Evolutionary conservation across 2,797 vertebrate genomes (phyloP).

Genomic region (Melanotaenia maccullochi): DNA sequence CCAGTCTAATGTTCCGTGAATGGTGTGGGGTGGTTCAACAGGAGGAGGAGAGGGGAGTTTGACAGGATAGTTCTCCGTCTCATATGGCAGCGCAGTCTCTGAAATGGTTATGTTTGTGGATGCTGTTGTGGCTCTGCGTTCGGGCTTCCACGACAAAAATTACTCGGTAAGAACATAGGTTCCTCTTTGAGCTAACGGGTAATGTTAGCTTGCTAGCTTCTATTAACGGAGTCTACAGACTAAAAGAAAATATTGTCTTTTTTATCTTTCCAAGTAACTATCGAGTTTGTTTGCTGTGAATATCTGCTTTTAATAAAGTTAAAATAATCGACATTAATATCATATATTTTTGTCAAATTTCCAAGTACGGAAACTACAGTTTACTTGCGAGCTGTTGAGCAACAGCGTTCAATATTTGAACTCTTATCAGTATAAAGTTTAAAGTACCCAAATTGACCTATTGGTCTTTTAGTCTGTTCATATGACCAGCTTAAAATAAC

Average conservation of each 20-base stretch:
- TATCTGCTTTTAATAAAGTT: neutral
- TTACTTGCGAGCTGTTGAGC: conserved; percentile 12
- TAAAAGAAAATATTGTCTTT: neutral
- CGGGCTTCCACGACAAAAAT: conserved; percentile 37
- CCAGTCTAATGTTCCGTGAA: neutral
- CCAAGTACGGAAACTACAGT: neutral
- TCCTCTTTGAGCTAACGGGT: conserved; percentile 4
- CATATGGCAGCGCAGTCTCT: conserved; percentile 68
- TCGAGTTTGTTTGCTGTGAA: fast-evolving
- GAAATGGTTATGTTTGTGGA: conserved; percentile 44
- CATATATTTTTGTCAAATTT: neutral
- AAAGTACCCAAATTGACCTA: conserved; percentile 1
- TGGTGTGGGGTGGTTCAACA: conserved; percentile 17
- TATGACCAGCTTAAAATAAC: neutral
- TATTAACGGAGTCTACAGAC: conserved; percentile 5
- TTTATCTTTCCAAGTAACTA: too few species aligned
- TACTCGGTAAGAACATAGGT: conserved; percentile 68
- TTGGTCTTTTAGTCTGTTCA: neutral
- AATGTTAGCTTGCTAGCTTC: conserved; percentile 27
- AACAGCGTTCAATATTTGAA: neutral
- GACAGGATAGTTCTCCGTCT: conserved; percentile 1
- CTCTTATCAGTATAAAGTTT: neutral
- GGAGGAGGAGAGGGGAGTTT: conserved; percentile 14
- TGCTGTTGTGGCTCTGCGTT: conserved; percentile 58
- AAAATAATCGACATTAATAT: neutral